Base-by-base conservation (phyloP, 2,888 invertebrate genomes). In the Ochropleura plecta region DNA sequence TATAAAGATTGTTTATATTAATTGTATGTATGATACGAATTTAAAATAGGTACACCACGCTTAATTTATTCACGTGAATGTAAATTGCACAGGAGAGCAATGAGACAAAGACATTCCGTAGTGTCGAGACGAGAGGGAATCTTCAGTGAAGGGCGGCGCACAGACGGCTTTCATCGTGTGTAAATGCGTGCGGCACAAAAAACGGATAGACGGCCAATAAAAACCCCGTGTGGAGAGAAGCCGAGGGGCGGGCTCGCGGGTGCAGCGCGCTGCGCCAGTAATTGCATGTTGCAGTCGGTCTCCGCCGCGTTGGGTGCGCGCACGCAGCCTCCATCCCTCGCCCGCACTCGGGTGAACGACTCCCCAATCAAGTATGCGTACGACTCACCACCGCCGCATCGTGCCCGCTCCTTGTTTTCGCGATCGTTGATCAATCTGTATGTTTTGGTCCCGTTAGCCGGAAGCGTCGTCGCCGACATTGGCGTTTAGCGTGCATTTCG, bases 161-260 rank as follows among this genome's bases (percentile, higher is more conserved):
- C 93, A 93, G 94, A 94, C 94, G 91, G 92, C 93, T 95, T 94
- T 94, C 93, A 91, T 93, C 94, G 94, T 92, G 95, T 94, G 93
- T 94, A 92, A 94, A 94, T 94, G 93, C 92, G 92, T 93, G 92
- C 89, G 84, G 90, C 83, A 94, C 94, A 96, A 96, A 96, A 96
- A 96, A 96, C 89, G 94, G 91, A 94, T 94, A 95, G 94, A 92
- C 95, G 92, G 91, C 95, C 95, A 96, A 96, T 96, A 96, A 96
- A 96, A 96, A 94, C 93, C 94, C 93, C 88, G 94, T 92, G 93
- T 94, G 93, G 94, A 94, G 95, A 93, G 94, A 91, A 92, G 93
- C 83, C 88, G 95, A 95, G 96, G 95, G 95, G 95, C 95, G 95
- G 94, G 95, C 91, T 92, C 88, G 94, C 95, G 95, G 94, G 93